Evolutionary conservation across 1,140 invertebrate species (phyloP).

Genomic region (Brachionus rubens): DNA sequence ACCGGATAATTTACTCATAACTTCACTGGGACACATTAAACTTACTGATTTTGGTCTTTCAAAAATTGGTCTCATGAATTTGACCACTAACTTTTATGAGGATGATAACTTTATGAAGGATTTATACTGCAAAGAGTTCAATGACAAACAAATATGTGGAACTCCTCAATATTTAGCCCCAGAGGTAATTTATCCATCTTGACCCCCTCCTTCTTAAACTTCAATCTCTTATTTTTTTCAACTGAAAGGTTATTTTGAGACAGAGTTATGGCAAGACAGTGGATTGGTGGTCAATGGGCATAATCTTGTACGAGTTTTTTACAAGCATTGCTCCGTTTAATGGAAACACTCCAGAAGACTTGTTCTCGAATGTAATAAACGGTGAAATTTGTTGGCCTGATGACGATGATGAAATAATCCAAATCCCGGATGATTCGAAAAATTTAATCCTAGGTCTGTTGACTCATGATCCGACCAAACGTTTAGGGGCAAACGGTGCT

Average conservation of each 20-base stretch:
- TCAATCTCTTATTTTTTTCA: background rate
- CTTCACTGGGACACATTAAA: slow-evolving; percentile 96
- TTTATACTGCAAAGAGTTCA: slow-evolving; percentile 90
- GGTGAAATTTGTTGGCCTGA: slow-evolving; percentile 91
- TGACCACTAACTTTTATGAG: slow-evolving; percentile 94
- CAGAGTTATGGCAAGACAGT: slow-evolving; percentile 83
- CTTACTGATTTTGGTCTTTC: slow-evolving; percentile 97
- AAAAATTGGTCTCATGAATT: slow-evolving; percentile 96
- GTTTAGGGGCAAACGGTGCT: slow-evolving; percentile 86
- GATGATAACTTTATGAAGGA: slow-evolving; percentile 69
- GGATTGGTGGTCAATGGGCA: slow-evolving; percentile 99
- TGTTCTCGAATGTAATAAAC: slow-evolving; percentile 97
- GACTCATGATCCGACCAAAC: slow-evolving; percentile 84
- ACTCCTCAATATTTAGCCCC: slow-evolving; percentile 93
- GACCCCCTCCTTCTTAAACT: too few species aligned
- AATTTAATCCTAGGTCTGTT: slow-evolving; percentile 84
- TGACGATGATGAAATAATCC: slow-evolving; percentile 78
- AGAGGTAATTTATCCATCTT: too few species aligned
- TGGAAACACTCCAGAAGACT: slow-evolving; percentile 93
- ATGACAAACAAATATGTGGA: slow-evolving; percentile 94
- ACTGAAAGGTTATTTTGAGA: slow-evolving; percentile 65
- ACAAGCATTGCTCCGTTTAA: slow-evolving; percentile 98
- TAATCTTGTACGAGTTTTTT: slow-evolving; percentile 97
- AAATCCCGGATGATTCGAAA: slow-evolving; percentile 78
- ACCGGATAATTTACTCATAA: slow-evolving; percentile 88